A percentile compares a stretch with the other conserved stretches of the same genome.
These are phyloP conservation scores for Protaetia brevitarsis DNA, from an alignment of 1,140 invertebrate species.

Conservation along the genomic window DNA sequence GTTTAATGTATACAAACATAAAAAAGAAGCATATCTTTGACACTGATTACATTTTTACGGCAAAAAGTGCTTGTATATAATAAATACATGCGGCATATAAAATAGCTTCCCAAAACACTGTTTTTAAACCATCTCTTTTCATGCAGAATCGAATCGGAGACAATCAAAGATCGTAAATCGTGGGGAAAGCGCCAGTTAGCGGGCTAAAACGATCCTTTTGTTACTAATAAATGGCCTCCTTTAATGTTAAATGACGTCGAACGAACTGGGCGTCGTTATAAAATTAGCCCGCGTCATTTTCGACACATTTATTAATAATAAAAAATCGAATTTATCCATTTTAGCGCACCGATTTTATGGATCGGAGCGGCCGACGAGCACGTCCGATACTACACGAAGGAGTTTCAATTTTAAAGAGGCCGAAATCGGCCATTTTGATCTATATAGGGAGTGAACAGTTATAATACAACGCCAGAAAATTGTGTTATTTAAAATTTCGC, in stretches of 20 bases:
- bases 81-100: no score
- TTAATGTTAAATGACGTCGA: neutral
- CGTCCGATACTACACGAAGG: neutral
- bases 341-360: conserved; percentile 8
- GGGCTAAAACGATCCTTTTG: no score
- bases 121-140: no score
- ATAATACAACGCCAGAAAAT: conserved; percentile 30
- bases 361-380: neutral
- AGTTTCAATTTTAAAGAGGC: conserved; percentile 23
- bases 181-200: no score
- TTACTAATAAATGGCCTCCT: neutral
- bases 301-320: conserved; percentile 8
- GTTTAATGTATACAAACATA: no score
- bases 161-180: neutral
- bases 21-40: no score
- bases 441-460: conserved; percentile 39
- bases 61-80: no score
- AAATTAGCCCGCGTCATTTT: neutral
- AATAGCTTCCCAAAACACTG: no score
- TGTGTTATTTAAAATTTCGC: conserved; percentile 30
- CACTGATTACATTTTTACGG: no score
- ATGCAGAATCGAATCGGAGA: neutral
- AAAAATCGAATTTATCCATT: conserved; percentile 15
- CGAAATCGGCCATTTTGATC: conserved; percentile 39
- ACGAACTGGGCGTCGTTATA: neutral